Percentiles rank a stretch among this genome's conserved stretches.
These are phyloP conservation scores for Heteromyza rotundicornis DNA, from an alignment of 2,888 invertebrate species.

Conservation along the genomic window DNA sequence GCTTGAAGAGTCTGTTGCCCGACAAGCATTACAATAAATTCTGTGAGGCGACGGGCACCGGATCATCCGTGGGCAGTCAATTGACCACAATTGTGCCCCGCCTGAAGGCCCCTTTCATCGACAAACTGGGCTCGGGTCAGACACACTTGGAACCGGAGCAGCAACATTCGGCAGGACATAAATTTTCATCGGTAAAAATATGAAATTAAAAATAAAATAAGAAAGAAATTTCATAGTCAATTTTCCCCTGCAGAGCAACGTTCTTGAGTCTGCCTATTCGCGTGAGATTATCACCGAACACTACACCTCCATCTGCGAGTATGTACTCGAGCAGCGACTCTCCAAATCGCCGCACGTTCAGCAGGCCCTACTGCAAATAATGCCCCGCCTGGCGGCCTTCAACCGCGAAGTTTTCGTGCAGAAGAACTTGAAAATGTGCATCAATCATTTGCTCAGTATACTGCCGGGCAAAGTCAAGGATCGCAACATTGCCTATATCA, in stretches of 20 bases:
- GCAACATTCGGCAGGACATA: slow-evolving; percentile 41
- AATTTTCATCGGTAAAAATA: slow-evolving; percentile 44
- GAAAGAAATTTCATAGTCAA: not conserved
- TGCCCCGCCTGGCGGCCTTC: slow-evolving; percentile 94
- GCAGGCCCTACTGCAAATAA: slow-evolving; percentile 81
- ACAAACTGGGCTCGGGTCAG: slow-evolving; percentile 53
- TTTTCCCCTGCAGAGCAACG: slow-evolving; percentile 59
- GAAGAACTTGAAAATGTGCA: slow-evolving; percentile 75
- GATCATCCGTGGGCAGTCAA: slow-evolving; percentile 38
- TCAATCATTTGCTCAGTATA: slow-evolving; percentile 78
- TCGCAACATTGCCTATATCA: slow-evolving; percentile 84
- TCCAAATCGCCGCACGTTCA: slow-evolving; percentile 83
- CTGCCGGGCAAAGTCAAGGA: slow-evolving; percentile 85
- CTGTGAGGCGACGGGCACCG: slow-evolving; percentile 36
- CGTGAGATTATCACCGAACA: slow-evolving; percentile 81
- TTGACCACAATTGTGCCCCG: slow-evolving; percentile 59
- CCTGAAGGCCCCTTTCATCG: slow-evolving; percentile 63
- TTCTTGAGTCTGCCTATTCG: slow-evolving; percentile 88
- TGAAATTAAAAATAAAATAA: not conserved
- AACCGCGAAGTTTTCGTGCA: slow-evolving; percentile 80
- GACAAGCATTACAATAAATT: slow-evolving; percentile 51
- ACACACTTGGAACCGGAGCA: slow-evolving; percentile 52
- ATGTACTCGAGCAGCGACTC: slow-evolving; percentile 78
- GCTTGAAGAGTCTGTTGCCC: slow-evolving; percentile 69
- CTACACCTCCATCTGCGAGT: slow-evolving; percentile 78